These are phyloP conservation scores for Caenorhabditis uteleia DNA, from an alignment of 2,888 invertebrate genomes.

Conservation along the genomic window DNA sequence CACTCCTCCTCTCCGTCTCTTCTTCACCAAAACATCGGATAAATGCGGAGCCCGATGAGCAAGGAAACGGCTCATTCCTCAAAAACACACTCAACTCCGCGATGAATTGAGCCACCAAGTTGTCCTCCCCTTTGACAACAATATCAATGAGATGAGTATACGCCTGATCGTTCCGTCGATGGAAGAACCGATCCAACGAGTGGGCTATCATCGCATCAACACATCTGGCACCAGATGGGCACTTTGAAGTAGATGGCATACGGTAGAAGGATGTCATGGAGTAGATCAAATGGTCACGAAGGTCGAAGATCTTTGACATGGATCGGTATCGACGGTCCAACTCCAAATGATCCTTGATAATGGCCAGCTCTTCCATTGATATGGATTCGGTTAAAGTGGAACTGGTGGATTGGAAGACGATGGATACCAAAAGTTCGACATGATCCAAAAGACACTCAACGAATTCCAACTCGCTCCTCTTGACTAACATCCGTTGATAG, in stretches of 20 bases:
- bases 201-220: constrained; percentile 39
- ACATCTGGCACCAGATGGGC: constrained; percentile 42
- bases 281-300: constrained; percentile 89
- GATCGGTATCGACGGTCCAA: constrained; percentile 80
- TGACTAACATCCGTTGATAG: constrained; percentile 37
- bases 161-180: constrained; percentile 14
- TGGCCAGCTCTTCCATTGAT: constrained; percentile 7
- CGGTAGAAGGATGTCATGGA: constrained; percentile 73
- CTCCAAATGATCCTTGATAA: constrained; percentile 21
- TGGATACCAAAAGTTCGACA: constrained; percentile 47
- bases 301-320: constrained; percentile 90
- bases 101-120: constrained; percentile 51
- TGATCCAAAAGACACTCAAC: constrained; percentile 55
- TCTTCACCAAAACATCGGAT: constrained; percentile 39
- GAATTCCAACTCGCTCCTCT: constrained; percentile 37
- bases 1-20: constrained; percentile 4
- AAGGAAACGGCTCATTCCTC: constrained; percentile 33
- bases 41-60: constrained; percentile 24
- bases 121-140: constrained; percentile 36
- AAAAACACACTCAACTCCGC: constrained; percentile 40
- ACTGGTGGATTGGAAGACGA: constrained; percentile 11
- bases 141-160: constrained; percentile 25
- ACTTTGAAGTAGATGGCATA: constrained; percentile 34
- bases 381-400: background rate
- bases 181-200: constrained; percentile 25